Base-by-base conservation (phyloP, 2,888 invertebrate genomes). In the Calameuta pallipes region DNA sequence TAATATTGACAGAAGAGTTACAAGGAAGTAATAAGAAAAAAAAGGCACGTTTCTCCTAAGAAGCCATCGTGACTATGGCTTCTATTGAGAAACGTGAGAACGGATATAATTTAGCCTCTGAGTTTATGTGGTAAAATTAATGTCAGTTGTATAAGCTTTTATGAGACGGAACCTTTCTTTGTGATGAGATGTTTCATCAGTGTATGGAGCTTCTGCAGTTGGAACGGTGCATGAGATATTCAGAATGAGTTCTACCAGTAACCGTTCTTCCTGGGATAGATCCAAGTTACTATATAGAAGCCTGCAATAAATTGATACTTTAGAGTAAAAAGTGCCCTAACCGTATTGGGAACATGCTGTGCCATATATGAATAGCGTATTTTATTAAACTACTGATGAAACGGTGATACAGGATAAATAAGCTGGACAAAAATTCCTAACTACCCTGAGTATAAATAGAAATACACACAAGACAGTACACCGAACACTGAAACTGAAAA, bases 231-330 rank as follows among this genome's bases (percentile, higher is more conserved):
- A 74, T 35, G 74, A 78, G 73, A 83, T 79, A 79, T 82, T 86
- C 82, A 84, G 81, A 80, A 90, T 84, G 31, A 86, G 79, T 80
- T 87, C 80, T 75, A 89, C 85, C 75, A 90, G 81, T 74, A 84
- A 78, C n/a, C 83, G 80, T 78, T 91, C 90, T 81, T 89, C 87
- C 78, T 81, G 82, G 23, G 83, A 82, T 23, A 89, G 80, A 78
- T 91, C 88, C 83, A 86, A 85, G 80, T 90, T 89, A 80, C 83
- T 87, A 75, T 91, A 90, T 75, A 90, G 82, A 79, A 89, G 88
- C 80, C 90, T 91, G 87, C n/a, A 88, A 88, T 79, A 76, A 69
- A 13, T 56, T 56, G 9, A 56, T 23, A 56, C 23, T 56, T 56
- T 56, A 56, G 23, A 56, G 9, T 56, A 56, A 56, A 23, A 56